Evolutionary conservation across 2,888 invertebrate species (phyloP).

Genomic region (Spilosoma lubricipeda): DNA sequence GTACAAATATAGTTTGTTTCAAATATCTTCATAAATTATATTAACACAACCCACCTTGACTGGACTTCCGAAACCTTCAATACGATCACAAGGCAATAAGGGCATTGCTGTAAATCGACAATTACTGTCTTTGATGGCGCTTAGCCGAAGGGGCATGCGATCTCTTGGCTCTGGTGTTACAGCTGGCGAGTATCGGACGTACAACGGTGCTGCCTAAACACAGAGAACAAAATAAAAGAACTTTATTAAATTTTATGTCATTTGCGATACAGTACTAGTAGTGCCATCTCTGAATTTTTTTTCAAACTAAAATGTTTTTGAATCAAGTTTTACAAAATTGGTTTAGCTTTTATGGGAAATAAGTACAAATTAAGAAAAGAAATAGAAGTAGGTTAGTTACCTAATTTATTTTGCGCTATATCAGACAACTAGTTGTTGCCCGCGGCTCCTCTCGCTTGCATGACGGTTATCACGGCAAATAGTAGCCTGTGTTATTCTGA

Average conservation of each 20-base stretch:
- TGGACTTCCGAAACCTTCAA: constrained; percentile 73
- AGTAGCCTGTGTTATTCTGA: no score
- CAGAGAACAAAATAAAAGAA: neutral
- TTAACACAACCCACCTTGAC: constrained; percentile 66
- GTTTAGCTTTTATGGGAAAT: neutral
- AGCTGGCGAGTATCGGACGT: constrained; percentile 70
- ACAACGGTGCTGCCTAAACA: constrained; percentile 70
- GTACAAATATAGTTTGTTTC: neutral
- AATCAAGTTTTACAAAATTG: neutral
- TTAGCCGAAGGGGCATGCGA: constrained; percentile 75
- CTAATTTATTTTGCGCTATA: neutral
- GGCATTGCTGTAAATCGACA: constrained; percentile 77
- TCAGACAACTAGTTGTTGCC: no score
- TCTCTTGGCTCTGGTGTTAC: constrained; percentile 71
- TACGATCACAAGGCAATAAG: constrained; percentile 68
- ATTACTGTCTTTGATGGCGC: constrained; percentile 71
- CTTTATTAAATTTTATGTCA: neutral
- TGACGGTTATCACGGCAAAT: no score
- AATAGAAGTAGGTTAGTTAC: neutral
- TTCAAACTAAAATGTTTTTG: neutral
- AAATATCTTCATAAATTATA: neutral
- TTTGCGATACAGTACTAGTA: neutral
- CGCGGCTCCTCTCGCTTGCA: no score
- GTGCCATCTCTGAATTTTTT: neutral
- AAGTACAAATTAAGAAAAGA: neutral